These are phyloP conservation scores for Tromatobia lineatoria DNA, from an alignment of 2,888 invertebrate genomes.

Conservation along the genomic window DNA sequence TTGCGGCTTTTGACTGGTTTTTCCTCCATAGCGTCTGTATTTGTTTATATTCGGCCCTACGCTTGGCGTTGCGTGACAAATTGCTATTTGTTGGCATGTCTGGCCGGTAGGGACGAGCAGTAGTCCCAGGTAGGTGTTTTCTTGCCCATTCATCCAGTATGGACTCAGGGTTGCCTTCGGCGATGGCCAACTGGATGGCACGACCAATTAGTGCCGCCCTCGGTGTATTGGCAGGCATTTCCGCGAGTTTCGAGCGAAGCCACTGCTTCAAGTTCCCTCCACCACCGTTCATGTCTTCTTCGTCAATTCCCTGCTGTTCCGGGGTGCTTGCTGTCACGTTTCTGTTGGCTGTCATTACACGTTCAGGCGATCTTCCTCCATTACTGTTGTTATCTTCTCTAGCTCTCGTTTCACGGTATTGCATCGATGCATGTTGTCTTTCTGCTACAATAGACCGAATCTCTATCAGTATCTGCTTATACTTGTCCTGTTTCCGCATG, in stretches of 20 bases:
- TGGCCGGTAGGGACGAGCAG: too few relatives aligned
- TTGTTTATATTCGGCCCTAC: slow-evolving; percentile 1
- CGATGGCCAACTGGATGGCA: neutral
- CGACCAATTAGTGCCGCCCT: neutral
- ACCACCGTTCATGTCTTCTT: too few relatives aligned
- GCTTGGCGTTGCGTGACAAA: neutral
- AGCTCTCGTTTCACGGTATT: too few relatives aligned
- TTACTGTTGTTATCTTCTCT: too few relatives aligned
- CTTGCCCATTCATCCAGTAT: slow-evolving; percentile 6
- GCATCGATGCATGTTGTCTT: neutral
- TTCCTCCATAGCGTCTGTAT: slow-evolving; percentile 44
- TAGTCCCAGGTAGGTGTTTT: too few relatives aligned
- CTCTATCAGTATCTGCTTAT: neutral
- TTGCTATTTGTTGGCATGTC: neutral
- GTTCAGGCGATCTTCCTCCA: too few relatives aligned
- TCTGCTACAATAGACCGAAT: neutral
- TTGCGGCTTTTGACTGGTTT: slow-evolving; percentile 36
- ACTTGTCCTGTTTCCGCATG: neutral
- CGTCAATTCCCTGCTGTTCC: too few relatives aligned
- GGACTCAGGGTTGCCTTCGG: neutral
- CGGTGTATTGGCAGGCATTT: neutral
- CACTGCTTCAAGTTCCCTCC: too few relatives aligned
- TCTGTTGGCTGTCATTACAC: too few relatives aligned
- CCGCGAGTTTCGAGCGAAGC: too few relatives aligned
- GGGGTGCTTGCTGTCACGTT: too few relatives aligned